Evolutionary conservation across 2,113 vertebrate genomes (phyloP).

Genomic region (Tychaedon coryphoeus): DNA sequence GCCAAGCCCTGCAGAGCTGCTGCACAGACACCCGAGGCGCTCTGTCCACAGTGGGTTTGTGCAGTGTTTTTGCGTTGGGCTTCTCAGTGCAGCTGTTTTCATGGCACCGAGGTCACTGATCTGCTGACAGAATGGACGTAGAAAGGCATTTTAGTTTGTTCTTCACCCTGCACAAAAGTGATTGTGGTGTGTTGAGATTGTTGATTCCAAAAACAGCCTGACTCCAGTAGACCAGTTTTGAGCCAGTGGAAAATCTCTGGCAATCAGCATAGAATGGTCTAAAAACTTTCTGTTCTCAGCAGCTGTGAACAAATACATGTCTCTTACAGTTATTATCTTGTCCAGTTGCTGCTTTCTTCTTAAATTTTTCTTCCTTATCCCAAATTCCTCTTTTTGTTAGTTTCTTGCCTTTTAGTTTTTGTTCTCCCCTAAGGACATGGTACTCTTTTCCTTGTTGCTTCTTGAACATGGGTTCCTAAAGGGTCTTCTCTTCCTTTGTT

Average conservation of each 20-base stretch:
- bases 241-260: background rate
- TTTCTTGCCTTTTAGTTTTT: background rate
- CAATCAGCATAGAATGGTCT: background rate
- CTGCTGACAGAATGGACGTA: background rate
- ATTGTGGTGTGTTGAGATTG: background rate
- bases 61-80: background rate
- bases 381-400: background rate
- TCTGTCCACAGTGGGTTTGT: accelerated
- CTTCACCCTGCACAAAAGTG: background rate
- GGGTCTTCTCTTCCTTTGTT: background rate
- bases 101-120: background rate
- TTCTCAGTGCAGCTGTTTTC: background rate
- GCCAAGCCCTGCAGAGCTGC: background rate
- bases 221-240: background rate
- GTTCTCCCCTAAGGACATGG: background rate
- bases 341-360: background rate
- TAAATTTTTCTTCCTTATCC: background rate
- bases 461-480: background rate
- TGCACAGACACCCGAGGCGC: accelerated
- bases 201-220: background rate
- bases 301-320: background rate
- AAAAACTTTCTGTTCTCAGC: background rate
- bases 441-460: background rate
- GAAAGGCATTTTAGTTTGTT: background rate
- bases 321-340: background rate